Evolutionary conservation across 2,113 vertebrate genomes (phyloP).

Genomic region (Peromyscus californicus): DNA sequence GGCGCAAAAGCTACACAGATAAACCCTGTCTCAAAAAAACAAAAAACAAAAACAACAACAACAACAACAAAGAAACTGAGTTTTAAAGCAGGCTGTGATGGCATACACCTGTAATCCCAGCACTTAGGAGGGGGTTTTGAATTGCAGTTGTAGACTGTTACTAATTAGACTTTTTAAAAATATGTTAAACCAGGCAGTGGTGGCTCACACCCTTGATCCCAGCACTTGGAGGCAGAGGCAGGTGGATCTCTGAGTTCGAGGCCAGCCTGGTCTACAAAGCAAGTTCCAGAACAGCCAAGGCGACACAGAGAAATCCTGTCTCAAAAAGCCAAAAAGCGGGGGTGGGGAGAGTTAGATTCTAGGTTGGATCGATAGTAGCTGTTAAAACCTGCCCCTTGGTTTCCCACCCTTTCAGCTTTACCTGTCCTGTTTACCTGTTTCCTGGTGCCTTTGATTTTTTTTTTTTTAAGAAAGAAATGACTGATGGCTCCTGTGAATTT

Average conservation of each 20-base stretch:
- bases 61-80: no score
- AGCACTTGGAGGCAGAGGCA: background rate
- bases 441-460: slow-evolving; percentile 14
- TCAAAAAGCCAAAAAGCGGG: background rate
- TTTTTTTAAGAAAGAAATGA: background rate
- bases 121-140: background rate
- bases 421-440: background rate
- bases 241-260: background rate
- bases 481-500: background rate
- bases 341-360: background rate
- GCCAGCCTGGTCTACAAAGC: background rate
- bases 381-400: slow-evolving; percentile 21
- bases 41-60: no score
- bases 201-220: background rate
- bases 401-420: background rate
- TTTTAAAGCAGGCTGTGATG: background rate
- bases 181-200: background rate
- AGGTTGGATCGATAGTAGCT: background rate
- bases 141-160: background rate
- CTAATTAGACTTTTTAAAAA: background rate
- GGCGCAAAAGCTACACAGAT: no score
- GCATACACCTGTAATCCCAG: background rate
- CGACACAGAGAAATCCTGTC: background rate
- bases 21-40: no score
- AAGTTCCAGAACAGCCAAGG: background rate